Base-by-base conservation (phyloP, 1,140 invertebrate genomes). In the Pemphigus obesinymphae region DNA sequence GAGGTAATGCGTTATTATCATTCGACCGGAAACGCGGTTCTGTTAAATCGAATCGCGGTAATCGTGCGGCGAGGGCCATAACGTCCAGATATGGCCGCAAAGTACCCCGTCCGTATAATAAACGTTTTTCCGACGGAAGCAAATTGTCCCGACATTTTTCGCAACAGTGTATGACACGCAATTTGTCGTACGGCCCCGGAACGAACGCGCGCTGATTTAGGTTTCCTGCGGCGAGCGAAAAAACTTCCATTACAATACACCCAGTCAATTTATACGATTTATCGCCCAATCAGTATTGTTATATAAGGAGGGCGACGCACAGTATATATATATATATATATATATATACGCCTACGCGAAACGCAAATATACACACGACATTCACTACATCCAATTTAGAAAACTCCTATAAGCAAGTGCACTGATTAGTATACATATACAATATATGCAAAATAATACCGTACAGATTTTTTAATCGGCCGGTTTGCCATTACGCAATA, bases 251-350 rank as follows among this genome's bases (percentile, higher is more conserved):
- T 45, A 72, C 17, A 70, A 50, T 50, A 31, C 26, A 34, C 70
- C 43, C 43, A 17, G 70, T 48, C 70, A 73, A 73, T 73, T 73
- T 73, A 50, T n/a, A 23, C 70, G 70, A 73, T 73, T 73, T 50
- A 73, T 73, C 31, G 70, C 26, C 45, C 70, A 50, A 73, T 73
- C 70, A 50, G 45, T n/a, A n/a, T 50, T 31, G 26, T 73, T n/a
- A 73, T n/a, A 73, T 45, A 50, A 31, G 66, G 37, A 26, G 10
- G 10, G 43, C 7, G 20, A n/a, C 10, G n/a, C 11, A 15, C 31
- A 17, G 26, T 26, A 11, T 17, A 8, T 3, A 10, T 15, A 26
- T 40, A 23, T 1, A 37, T 43, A 45, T n/a, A n/a, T n/a, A n/a
- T n/a, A n/a, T n/a, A n/a, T n/a, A 15, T 15, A 31, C 13, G 13